Conservation (phyloP, 2,113 vertebrate species). For the Tautogolabrus adspersus region DNA sequence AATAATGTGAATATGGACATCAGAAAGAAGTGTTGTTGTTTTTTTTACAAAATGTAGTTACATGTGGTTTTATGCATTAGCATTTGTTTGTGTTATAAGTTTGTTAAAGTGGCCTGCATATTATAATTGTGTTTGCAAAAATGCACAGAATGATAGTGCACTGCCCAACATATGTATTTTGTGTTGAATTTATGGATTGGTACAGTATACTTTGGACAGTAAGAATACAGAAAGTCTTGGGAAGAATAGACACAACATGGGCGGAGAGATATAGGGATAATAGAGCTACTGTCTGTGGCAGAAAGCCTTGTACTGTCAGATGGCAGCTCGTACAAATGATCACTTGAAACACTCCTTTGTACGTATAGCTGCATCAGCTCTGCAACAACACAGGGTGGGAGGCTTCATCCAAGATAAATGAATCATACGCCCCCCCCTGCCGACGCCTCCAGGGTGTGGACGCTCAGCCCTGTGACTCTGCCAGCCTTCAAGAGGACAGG, state of each 20-base stretch:
- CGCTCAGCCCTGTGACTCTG: constrained; percentile 33
- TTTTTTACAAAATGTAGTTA: too few relatives aligned
- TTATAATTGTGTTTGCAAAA: too few relatives aligned
- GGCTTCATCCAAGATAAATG: constrained; percentile 48
- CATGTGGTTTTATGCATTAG: too few relatives aligned
- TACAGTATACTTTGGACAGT: neutral
- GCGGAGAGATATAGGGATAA: neutral
- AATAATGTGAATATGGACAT: too few relatives aligned
- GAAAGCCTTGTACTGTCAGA: neutral
- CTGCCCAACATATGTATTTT: too few relatives aligned
- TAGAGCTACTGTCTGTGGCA: constrained; percentile 5
- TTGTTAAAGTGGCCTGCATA: too few relatives aligned
- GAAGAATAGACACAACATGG: neutral
- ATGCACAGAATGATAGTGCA: too few relatives aligned
- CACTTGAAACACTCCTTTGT: constrained; percentile 29
- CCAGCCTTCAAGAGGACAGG: constrained; percentile 15
- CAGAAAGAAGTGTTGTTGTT: too few relatives aligned
- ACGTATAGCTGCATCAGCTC: constrained; percentile 29
- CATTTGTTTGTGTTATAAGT: too few relatives aligned
- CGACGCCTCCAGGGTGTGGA: constrained; percentile 20
- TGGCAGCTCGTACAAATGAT: constrained; percentile 32
- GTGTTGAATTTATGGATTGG: neutral
- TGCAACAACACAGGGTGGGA: constrained; percentile 25
- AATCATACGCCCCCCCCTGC: constrained; percentile 33
- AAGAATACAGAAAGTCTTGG: neutral